Percentiles rank a stretch among this genome's conserved stretches.
Conservation (phyloP, 2,888 invertebrate genomes). For the Bimastos eiseni region DNA sequence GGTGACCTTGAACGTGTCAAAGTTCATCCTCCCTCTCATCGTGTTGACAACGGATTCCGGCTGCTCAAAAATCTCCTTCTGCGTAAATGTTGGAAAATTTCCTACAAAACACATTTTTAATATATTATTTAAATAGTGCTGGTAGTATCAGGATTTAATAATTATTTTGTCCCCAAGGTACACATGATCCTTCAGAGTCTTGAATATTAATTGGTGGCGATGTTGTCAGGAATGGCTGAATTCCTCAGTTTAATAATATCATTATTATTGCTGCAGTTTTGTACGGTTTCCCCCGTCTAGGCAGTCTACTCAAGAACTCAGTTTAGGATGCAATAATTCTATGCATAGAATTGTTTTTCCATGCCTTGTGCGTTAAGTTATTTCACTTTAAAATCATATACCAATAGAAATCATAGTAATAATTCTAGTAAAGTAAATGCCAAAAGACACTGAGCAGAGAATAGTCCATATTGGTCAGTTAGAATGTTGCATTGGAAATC, state of each 20-base stretch:
- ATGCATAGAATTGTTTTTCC: background rate
- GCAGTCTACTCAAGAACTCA: no score
- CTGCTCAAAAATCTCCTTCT: conserved; percentile 99
- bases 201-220: no score
- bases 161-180: no score
- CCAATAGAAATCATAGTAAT: background rate
- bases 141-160: background rate
- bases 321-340: no score
- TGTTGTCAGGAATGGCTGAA: no score
- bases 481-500: no score
- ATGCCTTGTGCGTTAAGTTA: background rate
- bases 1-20: conserved; percentile 81
- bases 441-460: no score
- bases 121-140: background rate
- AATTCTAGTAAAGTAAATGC: background rate
- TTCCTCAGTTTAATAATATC: no score
- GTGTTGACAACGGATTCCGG: conserved; percentile 98
- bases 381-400: background rate
- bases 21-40: conserved; percentile 96
- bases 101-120: conserved; percentile 63
- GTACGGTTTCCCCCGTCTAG: no score
- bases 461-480: no score
- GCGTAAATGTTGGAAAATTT: conserved; percentile 98
- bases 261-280: no score
- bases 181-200: no score